These are phyloP conservation scores for Heterodera carotae DNA, from an alignment of 1,140 invertebrate species.

Conservation along the genomic window DNA sequence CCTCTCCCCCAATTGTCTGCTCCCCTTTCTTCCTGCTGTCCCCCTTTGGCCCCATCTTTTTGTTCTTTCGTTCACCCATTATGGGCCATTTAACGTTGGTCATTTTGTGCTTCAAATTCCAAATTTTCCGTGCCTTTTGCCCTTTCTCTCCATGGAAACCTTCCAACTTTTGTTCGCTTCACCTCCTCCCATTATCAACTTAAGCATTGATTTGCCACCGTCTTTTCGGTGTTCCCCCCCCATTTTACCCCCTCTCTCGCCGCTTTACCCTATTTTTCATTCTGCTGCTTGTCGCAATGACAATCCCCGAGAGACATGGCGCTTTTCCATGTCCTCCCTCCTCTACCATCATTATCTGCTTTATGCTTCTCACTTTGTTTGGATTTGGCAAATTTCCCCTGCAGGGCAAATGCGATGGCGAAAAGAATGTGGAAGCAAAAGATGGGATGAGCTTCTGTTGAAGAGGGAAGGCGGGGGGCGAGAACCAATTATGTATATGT, in stretches of 20 bases:
- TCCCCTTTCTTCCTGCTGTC: background rate
- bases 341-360: background rate
- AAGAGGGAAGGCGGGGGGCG: too few species aligned
- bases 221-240: background rate
- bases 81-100: background rate
- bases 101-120: background rate
- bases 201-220: conserved; percentile 4
- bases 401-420: background rate
- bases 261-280: background rate
- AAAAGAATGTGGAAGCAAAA: background rate
- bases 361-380: background rate
- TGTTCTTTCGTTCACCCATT: background rate
- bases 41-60: background rate
- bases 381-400: background rate
- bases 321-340: background rate
- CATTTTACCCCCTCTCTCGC: background rate
- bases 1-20: too few species aligned
- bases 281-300: background rate
- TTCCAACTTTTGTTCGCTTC: background rate
- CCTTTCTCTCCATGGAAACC: conserved; percentile 10
- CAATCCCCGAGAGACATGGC: background rate
- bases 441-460: too few species aligned
- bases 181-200: background rate
- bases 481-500: too few species aligned
- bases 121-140: background rate